These are phyloP conservation scores for Luffia ferchaultella DNA, from an alignment of 2,888 invertebrate genomes.

Conservation along the genomic window DNA sequence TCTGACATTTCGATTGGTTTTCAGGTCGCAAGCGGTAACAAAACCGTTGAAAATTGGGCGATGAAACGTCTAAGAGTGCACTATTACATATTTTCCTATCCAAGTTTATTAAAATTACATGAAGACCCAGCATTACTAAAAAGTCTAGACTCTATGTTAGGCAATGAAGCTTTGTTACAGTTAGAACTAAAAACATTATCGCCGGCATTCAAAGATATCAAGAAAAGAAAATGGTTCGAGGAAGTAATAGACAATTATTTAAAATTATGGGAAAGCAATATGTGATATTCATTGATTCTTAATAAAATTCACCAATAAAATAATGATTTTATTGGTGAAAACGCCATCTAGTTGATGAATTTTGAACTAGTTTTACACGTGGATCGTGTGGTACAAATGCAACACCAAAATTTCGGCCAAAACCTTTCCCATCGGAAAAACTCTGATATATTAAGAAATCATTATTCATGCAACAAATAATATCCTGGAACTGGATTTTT, in stretches of 20 bases:
- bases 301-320: too few species aligned
- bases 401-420: too few species aligned
- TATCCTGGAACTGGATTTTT: too few species aligned
- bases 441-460: too few species aligned
- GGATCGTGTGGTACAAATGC: too few species aligned
- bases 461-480: too few species aligned
- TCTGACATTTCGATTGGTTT: too few species aligned
- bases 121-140: conserved; percentile 77
- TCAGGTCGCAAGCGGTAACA: conserved; percentile 79
- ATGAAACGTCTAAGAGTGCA: conserved; percentile 73
- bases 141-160: conserved; percentile 75
- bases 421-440: too few species aligned
- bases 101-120: conserved; percentile 81
- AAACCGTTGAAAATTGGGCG: conserved; percentile 81
- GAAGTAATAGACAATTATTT: conserved; percentile 90
- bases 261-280: conserved; percentile 90
- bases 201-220: conserved; percentile 78
- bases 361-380: too few species aligned
- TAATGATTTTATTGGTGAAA: not conserved
- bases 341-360: not conserved
- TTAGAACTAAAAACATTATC: conserved; percentile 81
- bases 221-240: conserved; percentile 83
- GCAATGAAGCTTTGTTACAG: conserved; percentile 85
- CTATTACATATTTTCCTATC: conserved; percentile 84
- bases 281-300: conserved; percentile 62